phyloP scores from a whole-genome alignment of 2,888 invertebrate species.

The Thalpophila matura region DNA sequence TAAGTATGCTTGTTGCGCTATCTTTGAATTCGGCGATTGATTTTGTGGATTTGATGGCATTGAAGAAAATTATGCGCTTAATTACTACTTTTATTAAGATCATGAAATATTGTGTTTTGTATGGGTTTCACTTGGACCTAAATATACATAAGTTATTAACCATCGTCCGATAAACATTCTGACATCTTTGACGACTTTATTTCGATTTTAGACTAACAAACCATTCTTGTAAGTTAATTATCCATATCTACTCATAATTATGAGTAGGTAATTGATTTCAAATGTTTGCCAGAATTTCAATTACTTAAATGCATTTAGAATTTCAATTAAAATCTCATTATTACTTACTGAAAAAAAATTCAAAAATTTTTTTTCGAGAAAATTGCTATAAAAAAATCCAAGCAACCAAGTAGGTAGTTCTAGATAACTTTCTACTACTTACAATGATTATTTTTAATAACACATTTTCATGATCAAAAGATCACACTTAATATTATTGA shows the following conservation, averaged over 20 bases:
- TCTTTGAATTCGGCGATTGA: conserved; percentile 13
- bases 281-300: too few relatives aligned
- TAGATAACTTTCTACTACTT: not conserved
- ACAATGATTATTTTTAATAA: too few relatives aligned
- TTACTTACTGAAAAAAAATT: too few relatives aligned
- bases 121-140: not conserved
- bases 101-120: not conserved
- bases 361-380: too few relatives aligned
- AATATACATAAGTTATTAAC: not conserved
- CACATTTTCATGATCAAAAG: conserved; percentile 32
- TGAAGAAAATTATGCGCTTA: not conserved
- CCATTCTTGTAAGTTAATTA: too few relatives aligned
- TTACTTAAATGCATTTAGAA: too few relatives aligned
- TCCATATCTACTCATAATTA: too few relatives aligned
- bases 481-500: conserved; percentile 50
- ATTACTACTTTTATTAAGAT: too few relatives aligned
- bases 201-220: not conserved
- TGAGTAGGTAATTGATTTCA: too few relatives aligned
- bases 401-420: not conserved
- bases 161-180: not conserved
- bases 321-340: too few relatives aligned
- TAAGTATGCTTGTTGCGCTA: not conserved
- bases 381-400: too few relatives aligned
- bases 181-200: too few relatives aligned
- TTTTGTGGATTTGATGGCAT: conserved; percentile 1